These are phyloP conservation scores for Paramormyrops kingsleyae DNA, from an alignment of 2,113 vertebrate genomes.

Conservation along the genomic window DNA sequence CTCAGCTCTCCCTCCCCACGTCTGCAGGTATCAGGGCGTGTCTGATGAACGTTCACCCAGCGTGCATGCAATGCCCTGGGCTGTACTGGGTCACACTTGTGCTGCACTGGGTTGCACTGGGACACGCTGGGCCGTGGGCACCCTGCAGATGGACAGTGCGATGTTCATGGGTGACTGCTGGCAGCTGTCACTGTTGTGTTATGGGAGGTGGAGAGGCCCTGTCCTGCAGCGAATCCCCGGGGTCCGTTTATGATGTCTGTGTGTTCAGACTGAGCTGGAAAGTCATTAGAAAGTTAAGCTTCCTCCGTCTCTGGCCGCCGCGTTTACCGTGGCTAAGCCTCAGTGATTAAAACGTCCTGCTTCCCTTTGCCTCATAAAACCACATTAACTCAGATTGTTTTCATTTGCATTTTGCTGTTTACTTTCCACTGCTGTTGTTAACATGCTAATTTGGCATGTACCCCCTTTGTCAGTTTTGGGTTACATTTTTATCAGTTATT, in stretches of 20 bases:
- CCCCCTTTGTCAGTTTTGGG: neutral
- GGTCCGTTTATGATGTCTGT: neutral
- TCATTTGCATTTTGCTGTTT: neutral
- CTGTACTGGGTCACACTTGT: neutral
- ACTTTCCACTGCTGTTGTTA: neutral
- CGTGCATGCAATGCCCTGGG: neutral
- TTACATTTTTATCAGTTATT: neutral
- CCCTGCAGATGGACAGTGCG: neutral
- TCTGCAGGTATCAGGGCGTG: neutral
- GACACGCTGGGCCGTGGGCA: neutral
- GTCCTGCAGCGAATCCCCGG: neutral
- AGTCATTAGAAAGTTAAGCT: neutral
- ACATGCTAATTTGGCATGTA: neutral
- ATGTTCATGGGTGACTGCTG: neutral
- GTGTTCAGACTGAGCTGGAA: neutral
- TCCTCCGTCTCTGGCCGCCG: neutral
- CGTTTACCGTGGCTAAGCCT: neutral
- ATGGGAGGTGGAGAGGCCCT: neutral
- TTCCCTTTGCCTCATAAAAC: neutral
- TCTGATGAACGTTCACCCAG: neutral
- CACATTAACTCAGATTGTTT: slow-evolving; percentile 1
- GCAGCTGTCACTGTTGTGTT: neutral
- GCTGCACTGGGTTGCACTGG: neutral
- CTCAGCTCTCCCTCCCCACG: neutral
- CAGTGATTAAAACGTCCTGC: neutral